Conservation (phyloP, 2,113 vertebrate species). For the Hippocampus abdominalis region DNA sequence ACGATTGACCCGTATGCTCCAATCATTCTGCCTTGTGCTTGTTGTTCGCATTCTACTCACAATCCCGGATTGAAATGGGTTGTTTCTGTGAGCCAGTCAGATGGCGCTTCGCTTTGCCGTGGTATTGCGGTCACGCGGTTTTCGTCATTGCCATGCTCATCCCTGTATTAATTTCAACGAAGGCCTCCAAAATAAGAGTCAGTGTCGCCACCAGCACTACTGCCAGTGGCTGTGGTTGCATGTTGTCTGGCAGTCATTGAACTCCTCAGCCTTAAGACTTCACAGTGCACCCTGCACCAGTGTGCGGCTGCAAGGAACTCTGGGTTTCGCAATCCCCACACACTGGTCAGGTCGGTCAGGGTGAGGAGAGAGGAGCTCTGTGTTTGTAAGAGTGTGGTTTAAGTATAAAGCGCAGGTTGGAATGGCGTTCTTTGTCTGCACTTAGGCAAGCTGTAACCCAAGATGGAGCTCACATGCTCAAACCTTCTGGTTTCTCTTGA, state of each 20-base stretch:
- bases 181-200: conserved; percentile 3
- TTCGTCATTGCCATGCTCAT: neutral
- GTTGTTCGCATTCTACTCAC: neutral
- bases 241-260: conserved; percentile 19
- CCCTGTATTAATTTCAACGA: neutral
- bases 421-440: conserved; percentile 30
- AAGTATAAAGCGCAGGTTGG: conserved; percentile 35
- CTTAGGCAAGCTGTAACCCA: conserved; percentile 36
- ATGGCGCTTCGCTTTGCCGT: neutral
- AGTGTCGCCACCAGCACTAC: conserved; percentile 15
- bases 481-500: conserved; percentile 51
- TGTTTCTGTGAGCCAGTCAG: neutral
- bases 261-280: conserved; percentile 15
- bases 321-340: conserved; percentile 10
- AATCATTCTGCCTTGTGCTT: neutral
- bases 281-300: conserved; percentile 9
- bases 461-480: conserved; percentile 40
- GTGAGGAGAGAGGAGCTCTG: conserved; percentile 19
- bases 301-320: conserved; percentile 15
- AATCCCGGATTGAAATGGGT: neutral
- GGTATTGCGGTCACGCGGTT: neutral
- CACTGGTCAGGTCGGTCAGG: conserved; percentile 15
- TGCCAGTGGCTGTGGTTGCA: conserved; percentile 22
- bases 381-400: conserved; percentile 38
- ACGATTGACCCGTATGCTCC: too few species aligned